Evolutionary conservation across 1,140 invertebrate genomes (phyloP).

Genomic region (Prorops nasuta): DNA sequence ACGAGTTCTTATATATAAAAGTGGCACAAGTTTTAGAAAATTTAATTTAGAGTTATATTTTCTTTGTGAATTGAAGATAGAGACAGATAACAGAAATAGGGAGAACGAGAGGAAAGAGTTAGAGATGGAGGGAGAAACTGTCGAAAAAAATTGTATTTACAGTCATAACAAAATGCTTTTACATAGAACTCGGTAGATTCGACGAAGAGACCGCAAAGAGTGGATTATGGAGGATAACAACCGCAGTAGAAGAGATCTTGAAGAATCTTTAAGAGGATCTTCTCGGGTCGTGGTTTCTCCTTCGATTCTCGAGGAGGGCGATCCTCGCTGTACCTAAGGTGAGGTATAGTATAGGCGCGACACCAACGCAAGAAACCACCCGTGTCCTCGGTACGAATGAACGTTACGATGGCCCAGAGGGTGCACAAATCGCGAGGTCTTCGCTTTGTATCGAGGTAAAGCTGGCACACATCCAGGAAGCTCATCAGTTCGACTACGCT

Average conservation of each 20-base stretch:
- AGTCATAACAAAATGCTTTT: too few species aligned
- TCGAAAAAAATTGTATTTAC: too few species aligned
- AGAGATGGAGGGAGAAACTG: too few species aligned
- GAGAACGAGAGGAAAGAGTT: too few species aligned
- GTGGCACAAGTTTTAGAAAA: too few species aligned
- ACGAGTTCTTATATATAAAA: too few species aligned
- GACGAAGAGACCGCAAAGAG: too few species aligned
- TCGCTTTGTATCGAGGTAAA: constrained; percentile 39
- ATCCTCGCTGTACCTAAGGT: constrained; percentile 34
- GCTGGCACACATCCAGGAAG: constrained; percentile 46
- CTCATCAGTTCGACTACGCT: constrained; percentile 42
- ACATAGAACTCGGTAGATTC: too few species aligned
- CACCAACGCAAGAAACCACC: constrained; percentile 43
- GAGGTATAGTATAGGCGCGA: constrained; percentile 32
- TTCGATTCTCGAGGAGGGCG: not conserved
- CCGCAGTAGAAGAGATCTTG: constrained; percentile 43
- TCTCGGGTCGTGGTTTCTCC: constrained; percentile 29
- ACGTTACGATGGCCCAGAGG: constrained; percentile 50
- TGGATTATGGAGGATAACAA: constrained; percentile 28
- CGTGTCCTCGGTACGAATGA: constrained; percentile 44
- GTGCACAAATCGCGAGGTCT: constrained; percentile 34
- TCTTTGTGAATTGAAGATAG: too few species aligned
- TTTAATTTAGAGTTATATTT: too few species aligned
- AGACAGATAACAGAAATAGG: too few species aligned
- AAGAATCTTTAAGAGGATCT: constrained; percentile 33